These are phyloP conservation scores for Nomada ruficornis DNA, from an alignment of 2,888 invertebrate species.

Conservation along the genomic window DNA sequence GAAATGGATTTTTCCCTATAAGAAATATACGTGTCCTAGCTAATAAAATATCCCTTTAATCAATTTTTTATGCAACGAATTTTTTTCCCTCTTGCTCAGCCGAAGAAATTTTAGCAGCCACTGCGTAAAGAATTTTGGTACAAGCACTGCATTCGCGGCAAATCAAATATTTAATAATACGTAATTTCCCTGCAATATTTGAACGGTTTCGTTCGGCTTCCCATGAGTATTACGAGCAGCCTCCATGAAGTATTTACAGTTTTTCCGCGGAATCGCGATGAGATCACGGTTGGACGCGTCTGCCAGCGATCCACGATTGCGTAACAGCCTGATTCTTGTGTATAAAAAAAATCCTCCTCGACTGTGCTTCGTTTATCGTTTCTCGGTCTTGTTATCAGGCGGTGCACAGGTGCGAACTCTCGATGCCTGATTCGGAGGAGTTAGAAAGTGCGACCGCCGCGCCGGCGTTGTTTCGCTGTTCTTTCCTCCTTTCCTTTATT, in stretches of 20 bases:
- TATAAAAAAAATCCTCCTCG: constrained; percentile 18
- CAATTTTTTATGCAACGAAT: too few species aligned
- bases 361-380: background rate
- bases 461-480: constrained; percentile 37
- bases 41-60: too few species aligned
- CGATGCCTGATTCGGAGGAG: constrained; percentile 42
- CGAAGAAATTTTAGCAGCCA: too few species aligned
- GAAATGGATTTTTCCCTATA: too few species aligned
- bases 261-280: constrained; percentile 30
- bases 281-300: constrained; percentile 33
- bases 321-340: constrained; percentile 16
- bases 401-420: constrained; percentile 40
- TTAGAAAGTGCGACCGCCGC: constrained; percentile 63
- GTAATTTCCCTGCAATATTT: background rate
- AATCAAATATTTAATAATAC: too few species aligned
- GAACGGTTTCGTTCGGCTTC: background rate
- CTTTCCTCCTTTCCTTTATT: constrained; percentile 32
- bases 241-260: constrained; percentile 41
- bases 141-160: too few species aligned
- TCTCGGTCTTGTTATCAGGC: constrained; percentile 1
- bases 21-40: too few species aligned
- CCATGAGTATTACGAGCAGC: constrained; percentile 8
- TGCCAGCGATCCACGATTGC: constrained; percentile 16
- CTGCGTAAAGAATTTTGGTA: too few species aligned
- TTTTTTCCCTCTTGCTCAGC: too few species aligned